These are phyloP conservation scores for Mycteria americana DNA, from an alignment of 2,797 vertebrate species.

Conservation along the genomic window DNA sequence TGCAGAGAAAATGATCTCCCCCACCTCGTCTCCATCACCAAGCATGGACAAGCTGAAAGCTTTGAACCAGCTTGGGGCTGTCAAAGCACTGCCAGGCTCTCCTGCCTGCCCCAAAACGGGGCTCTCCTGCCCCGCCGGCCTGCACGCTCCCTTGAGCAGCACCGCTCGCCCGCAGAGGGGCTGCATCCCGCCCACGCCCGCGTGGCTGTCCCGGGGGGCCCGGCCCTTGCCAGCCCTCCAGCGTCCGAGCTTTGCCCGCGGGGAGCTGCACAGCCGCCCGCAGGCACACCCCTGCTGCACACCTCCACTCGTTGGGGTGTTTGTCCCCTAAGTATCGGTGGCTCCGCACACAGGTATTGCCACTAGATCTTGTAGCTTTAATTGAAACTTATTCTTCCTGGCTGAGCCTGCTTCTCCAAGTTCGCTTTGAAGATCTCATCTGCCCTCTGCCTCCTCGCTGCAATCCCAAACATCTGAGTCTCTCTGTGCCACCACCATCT, in stretches of 20 bases:
- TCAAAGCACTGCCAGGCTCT: not conserved
- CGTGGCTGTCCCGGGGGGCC: not conserved
- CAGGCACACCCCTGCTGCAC: not conserved
- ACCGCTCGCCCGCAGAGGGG: not conserved
- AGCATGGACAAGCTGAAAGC: not conserved
- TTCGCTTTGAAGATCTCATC: not conserved
- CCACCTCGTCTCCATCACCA: too few species aligned
- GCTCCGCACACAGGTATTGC: accelerated
- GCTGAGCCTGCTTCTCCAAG: not conserved
- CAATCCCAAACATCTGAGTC: not conserved
- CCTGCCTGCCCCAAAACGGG: not conserved
- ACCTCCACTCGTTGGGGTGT: accelerated
- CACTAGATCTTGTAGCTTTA: accelerated
- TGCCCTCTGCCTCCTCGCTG: not conserved
- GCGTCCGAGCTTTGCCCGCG: accelerated
- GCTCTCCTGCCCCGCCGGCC: not conserved
- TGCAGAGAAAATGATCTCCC: not conserved
- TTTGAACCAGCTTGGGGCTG: not conserved
- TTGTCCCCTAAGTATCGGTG: accelerated
- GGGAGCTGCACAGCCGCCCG: not conserved
- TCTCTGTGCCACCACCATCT: not conserved
- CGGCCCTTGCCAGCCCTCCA: not conserved
- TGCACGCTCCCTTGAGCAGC: accelerated
- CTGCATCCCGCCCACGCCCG: not conserved
- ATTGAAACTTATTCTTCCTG: not conserved